Evolutionary conservation across 2,888 invertebrate species (phyloP).

Genomic region (Andrena hattorfiana): DNA sequence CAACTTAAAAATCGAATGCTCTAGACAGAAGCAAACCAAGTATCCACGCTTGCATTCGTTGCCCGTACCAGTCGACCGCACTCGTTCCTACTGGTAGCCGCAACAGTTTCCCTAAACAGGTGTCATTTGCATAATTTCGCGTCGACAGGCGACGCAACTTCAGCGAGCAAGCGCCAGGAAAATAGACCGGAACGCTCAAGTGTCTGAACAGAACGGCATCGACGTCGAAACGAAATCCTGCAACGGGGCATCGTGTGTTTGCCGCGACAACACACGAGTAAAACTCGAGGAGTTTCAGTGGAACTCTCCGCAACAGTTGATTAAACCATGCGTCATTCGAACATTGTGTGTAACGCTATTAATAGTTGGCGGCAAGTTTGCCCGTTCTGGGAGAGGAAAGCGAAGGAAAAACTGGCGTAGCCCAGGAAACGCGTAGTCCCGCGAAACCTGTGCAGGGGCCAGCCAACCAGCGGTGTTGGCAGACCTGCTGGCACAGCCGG

Average conservation of each 20-base stretch:
- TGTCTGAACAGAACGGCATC: not conserved
- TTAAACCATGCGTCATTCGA: constrained; percentile 13
- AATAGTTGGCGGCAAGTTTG: constrained; percentile 26
- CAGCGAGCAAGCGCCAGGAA: not conserved
- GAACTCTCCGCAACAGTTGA: constrained; percentile 10
- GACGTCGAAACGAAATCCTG: constrained; percentile 6
- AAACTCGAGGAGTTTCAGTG: not conserved
- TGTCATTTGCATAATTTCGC: constrained; percentile 14
- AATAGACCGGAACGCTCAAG: constrained; percentile 9
- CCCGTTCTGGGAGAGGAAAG: not conserved
- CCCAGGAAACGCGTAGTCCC: constrained; percentile 7
- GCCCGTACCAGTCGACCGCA: not conserved
- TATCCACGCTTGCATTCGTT: not conserved
- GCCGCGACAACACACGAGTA: not conserved
- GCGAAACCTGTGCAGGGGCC: not conserved
- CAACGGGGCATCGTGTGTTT: not conserved
- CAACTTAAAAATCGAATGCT: not conserved
- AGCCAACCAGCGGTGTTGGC: not conserved
- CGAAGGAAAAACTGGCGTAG: constrained; percentile 18
- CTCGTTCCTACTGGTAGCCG: not conserved
- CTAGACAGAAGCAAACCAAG: not conserved
- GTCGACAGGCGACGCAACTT: not conserved
- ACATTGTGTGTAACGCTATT: constrained; percentile 19
- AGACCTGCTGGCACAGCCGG: not conserved
- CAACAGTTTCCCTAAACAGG: constrained; percentile 1